These are phyloP conservation scores for Nannobrachium achirus DNA, from an alignment of 2,113 vertebrate species.

Conservation along the genomic window DNA sequence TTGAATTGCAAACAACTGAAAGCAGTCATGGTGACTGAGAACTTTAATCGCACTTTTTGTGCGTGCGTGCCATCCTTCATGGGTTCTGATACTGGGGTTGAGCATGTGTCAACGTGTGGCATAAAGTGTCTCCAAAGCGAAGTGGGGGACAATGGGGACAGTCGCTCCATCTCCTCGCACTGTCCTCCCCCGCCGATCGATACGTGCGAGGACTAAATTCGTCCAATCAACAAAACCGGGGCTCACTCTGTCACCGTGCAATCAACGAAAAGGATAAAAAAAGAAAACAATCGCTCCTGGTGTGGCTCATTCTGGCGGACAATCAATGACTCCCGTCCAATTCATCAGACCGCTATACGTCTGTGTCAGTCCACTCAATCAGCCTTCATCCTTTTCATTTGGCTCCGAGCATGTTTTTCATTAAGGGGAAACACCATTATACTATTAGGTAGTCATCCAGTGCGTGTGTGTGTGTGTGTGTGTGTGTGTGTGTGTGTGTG, in stretches of 20 bases:
- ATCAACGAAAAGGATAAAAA: constrained; percentile 34
- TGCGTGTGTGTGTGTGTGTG: constrained; percentile 22
- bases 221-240: constrained; percentile 51
- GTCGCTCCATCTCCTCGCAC: constrained; percentile 5
- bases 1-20: no score
- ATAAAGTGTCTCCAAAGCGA: no score
- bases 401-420: constrained; percentile 69
- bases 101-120: no score
- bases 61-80: no score
- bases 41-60: no score
- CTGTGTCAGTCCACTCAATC: constrained; percentile 67
- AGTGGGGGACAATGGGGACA: constrained; percentile 15
- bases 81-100: no score
- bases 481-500: neutral
- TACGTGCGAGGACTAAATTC: constrained; percentile 55
- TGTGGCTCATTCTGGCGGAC: constrained; percentile 35
- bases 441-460: constrained; percentile 61
- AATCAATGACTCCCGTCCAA: constrained; percentile 69
- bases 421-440: constrained; percentile 66
- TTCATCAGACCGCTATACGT: constrained; percentile 48
- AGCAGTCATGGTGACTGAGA: no score
- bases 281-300: constrained; percentile 62
- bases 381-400: constrained; percentile 74
- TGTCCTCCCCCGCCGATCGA: constrained; percentile 43
- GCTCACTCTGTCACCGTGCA: constrained; percentile 11